A percentile compares a stretch with the other conserved stretches of the same genome.
Conservation (phyloP, 92 coral and sea anemone genomes). For the Zoanthus gigantus region DNA sequence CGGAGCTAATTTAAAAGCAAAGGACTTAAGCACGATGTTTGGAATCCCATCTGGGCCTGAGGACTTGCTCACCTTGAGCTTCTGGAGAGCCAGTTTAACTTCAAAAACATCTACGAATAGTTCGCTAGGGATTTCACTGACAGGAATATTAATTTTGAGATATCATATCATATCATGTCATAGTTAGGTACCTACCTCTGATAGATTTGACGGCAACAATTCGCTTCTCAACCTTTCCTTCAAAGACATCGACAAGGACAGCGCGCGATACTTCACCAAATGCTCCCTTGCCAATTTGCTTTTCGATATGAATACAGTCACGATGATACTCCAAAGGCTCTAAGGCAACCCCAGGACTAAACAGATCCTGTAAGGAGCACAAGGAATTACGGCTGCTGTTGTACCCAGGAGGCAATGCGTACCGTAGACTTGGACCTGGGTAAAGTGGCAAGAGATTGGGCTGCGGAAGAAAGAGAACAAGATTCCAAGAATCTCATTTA, state of each 20-base stretch:
- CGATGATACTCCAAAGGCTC: constrained; percentile 38
- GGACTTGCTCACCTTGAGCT: constrained; percentile 44
- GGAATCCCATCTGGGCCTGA: constrained; percentile 45
- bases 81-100: constrained; percentile 32
- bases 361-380: constrained; percentile 41
- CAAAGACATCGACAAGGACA: constrained; percentile 32
- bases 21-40: constrained; percentile 36
- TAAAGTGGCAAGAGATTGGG: constrained; percentile 17
- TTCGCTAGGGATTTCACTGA: background rate
- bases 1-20: constrained; percentile 55
- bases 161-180: background rate
- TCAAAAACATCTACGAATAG: background rate
- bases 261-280: constrained; percentile 44
- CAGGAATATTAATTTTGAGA: background rate
- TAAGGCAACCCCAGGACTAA: constrained; percentile 5
- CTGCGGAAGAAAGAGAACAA: background rate
- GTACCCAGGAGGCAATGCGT: constrained; percentile 40
- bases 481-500: background rate
- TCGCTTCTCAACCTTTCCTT: constrained; percentile 31
- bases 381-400: constrained; percentile 34
- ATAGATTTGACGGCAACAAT: constrained; percentile 34
- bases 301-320: constrained; percentile 44
- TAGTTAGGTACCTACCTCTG: background rate
- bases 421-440: constrained; percentile 21
- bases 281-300: constrained; percentile 41